Conservation (phyloP, 2,797 vertebrate genomes). For the Aphelocoma californica region DNA sequence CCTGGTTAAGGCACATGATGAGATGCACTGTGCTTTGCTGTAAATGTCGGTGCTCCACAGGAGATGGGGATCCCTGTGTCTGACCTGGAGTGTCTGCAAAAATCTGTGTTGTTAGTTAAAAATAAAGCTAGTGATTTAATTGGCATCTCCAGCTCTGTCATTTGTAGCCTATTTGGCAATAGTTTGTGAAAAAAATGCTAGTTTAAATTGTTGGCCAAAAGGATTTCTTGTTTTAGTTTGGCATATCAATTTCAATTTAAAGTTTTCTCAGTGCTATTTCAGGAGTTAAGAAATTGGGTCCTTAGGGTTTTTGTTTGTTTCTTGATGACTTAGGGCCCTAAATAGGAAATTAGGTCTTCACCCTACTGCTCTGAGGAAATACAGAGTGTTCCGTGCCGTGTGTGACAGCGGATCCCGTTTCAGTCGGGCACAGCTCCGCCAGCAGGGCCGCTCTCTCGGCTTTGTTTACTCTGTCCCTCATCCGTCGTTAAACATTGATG, state of each 20-base stretch:
- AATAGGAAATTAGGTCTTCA: background rate
- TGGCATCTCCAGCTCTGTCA: background rate
- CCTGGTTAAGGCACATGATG: background rate
- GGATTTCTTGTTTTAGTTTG: background rate
- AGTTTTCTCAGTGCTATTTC: background rate
- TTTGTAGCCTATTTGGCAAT: background rate
- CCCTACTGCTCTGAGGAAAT: background rate
- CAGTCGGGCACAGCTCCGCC: background rate
- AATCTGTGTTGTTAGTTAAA: background rate
- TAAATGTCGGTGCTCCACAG: background rate
- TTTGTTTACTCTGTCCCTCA: background rate
- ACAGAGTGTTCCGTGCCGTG: background rate
- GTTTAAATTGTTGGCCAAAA: background rate
- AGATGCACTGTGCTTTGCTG: background rate
- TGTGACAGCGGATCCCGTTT: background rate
- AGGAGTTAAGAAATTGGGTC: background rate
- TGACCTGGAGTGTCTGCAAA: background rate
- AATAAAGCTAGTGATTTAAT: background rate
- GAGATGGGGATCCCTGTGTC: background rate
- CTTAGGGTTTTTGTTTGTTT: background rate
- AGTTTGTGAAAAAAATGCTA: fast-evolving
- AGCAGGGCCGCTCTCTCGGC: background rate
- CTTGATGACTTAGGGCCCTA: background rate
- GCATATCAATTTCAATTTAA: background rate
- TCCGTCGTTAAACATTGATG: background rate